Evolutionary conservation across 2,797 vertebrate genomes (phyloP).

Genomic region (Champsocephalus gunnari): DNA sequence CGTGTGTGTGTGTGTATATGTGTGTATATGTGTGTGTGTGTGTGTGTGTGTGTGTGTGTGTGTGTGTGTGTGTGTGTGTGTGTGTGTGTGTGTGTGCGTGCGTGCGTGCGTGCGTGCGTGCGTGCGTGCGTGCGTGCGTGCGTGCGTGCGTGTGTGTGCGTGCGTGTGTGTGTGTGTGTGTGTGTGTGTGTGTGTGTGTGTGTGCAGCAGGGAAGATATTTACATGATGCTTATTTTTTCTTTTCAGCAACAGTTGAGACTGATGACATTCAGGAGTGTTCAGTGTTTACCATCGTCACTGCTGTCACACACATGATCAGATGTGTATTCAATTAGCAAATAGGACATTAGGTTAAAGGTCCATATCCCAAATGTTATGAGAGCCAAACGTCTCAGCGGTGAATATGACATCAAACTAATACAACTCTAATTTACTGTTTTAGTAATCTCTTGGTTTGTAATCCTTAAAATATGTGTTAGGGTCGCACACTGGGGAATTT

Average conservation of each 20-base stretch:
- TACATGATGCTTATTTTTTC: constrained; percentile 35
- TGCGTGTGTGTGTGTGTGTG: no score
- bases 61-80: no score
- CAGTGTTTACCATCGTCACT: background rate
- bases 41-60: no score
- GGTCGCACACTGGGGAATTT: background rate
- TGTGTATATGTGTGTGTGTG: no score
- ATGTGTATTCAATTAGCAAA: background rate
- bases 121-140: no score
- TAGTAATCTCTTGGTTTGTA: background rate
- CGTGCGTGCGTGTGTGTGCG: no score
- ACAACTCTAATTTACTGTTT: background rate
- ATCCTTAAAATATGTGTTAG: background rate
- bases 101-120: no score
- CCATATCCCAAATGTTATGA: background rate
- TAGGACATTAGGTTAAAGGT: background rate
- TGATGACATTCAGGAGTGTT: constrained; percentile 12
- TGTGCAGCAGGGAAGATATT: constrained; percentile 18
- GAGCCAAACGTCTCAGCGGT: background rate
- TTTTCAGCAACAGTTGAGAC: constrained; percentile 48
- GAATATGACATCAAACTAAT: background rate
- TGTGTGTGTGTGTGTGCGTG: no score
- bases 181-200: constrained; percentile 22
- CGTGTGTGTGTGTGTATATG: no score
- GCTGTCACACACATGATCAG: background rate